Evolutionary conservation across 1,140 invertebrate genomes (phyloP).

Genomic region (Pissodes strobi): DNA sequence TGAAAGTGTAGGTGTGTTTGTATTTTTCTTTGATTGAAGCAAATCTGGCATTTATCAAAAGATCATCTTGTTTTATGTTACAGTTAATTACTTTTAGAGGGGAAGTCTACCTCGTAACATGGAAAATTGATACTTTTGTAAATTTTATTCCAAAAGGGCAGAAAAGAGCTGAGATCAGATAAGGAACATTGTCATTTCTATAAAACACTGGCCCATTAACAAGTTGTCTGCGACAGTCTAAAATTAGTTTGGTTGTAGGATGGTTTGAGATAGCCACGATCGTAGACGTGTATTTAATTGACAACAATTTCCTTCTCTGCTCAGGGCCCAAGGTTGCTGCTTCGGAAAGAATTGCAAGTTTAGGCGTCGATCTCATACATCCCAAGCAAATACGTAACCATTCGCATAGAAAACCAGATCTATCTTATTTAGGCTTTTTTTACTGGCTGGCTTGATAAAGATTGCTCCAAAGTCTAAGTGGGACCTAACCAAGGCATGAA

Average conservation of each 20-base stretch:
- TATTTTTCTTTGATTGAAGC: too few species aligned
- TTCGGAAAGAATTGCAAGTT: slow-evolving; percentile 24
- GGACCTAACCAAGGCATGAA: slow-evolving; percentile 17
- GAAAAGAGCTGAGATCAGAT: not conserved
- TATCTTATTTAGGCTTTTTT: not conserved
- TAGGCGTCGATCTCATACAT: slow-evolving; percentile 31
- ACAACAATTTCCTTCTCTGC: too few species aligned
- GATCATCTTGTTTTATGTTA: too few species aligned
- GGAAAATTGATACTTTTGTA: too few species aligned
- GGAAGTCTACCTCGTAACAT: too few species aligned
- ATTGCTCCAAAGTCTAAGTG: slow-evolving; percentile 34
- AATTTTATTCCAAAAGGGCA: too few species aligned
- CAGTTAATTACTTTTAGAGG: too few species aligned
- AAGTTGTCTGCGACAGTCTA: not conserved
- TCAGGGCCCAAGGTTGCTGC: slow-evolving; percentile 10
- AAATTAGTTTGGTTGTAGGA: slow-evolving; percentile 8
- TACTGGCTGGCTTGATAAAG: slow-evolving; percentile 17
- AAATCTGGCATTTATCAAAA: too few species aligned
- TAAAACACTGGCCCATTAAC: not conserved
- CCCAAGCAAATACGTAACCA: slow-evolving; percentile 7
- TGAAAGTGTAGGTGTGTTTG: too few species aligned
- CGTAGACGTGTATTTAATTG: slow-evolving; percentile 20
- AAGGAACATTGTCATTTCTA: not conserved
- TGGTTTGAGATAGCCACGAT: slow-evolving; percentile 2
- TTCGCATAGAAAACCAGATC: slow-evolving; percentile 18